Evolutionary conservation across 2,113 vertebrate species (phyloP).

Genomic region (Tichodroma muraria): DNA sequence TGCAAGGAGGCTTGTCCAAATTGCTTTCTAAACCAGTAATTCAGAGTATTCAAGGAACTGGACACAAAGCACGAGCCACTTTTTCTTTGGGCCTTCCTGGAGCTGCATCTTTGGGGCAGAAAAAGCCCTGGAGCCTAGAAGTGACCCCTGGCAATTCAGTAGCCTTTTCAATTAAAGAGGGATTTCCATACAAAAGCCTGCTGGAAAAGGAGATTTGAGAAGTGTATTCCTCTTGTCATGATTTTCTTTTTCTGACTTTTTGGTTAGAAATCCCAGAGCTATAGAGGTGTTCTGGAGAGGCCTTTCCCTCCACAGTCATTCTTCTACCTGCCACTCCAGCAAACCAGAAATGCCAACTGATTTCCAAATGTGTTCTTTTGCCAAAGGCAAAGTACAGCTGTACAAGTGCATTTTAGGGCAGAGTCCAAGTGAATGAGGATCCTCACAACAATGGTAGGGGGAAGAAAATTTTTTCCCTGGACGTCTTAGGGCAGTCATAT

Average conservation of each 20-base stretch:
- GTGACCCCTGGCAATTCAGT: slow-evolving; percentile 12
- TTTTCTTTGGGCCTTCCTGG: background rate
- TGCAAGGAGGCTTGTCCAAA: background rate
- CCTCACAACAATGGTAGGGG: background rate
- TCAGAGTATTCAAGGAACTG: background rate
- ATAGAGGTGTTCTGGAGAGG: background rate
- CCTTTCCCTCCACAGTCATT: background rate
- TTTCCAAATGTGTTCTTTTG: background rate
- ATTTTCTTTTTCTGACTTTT: background rate
- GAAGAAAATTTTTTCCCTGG: background rate
- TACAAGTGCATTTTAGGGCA: background rate
- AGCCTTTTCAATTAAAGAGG: slow-evolving; percentile 54
- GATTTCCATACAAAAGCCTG: slow-evolving; percentile 49
- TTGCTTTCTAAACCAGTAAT: background rate
- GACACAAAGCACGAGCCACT: background rate
- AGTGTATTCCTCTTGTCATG: background rate
- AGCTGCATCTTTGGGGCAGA: background rate
- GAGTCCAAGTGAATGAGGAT: background rate
- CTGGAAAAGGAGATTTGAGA: background rate
- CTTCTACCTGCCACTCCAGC: background rate
- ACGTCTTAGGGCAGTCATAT: background rate
- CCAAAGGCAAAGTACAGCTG: background rate
- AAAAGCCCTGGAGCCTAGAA: background rate
- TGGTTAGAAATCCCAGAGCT: background rate
- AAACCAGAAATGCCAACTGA: background rate